Evolutionary conservation across 2,113 vertebrate genomes (phyloP), one percentile per base, ranked within the genome.

Genomic region (Synchiropus splendidus): DNA sequence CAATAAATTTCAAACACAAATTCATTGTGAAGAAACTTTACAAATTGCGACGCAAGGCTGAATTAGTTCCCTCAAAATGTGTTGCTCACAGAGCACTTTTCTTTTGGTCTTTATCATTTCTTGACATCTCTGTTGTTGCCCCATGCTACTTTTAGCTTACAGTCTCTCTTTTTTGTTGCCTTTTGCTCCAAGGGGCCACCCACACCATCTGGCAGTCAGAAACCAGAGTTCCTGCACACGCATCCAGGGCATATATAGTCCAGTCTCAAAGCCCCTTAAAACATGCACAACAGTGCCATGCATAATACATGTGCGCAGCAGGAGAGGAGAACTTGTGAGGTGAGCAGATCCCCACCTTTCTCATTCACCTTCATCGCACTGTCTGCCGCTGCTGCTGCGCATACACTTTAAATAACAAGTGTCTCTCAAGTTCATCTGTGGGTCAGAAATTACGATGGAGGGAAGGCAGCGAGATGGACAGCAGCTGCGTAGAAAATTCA

Each of bases 301-400:
- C 72, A 83, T 83, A 79, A 82, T 71, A 77, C 78, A 84, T 84
- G 56, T 47, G 36, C 72, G 62, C 70, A 81, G 82, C 70, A 77
- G 75, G 75, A 77, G 68, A 64, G 62, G 58, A 68, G 48, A 76
- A 74, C 67, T 67, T 75, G 58, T 57, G 67, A 78, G 64, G 61
- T 6, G 45, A 72, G 70, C 70, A 67, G 65, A 75, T 77, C 65
- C 64, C 72, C 64, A 65, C 59, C 74, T 77, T 61, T 70, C 55
- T 46, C 53, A 62, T 60, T 43, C 42, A 48, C 38, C 62, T 52
- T 52, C 47, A 33, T 53, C 46, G 45, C 42, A 21, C 52, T 40
- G 16, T 33, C 39, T 27, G 42, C 44, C 43, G 58, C 14, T 44
- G 16, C 54, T 16, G 43, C 30, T 57, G 56, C 45, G 51, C 70